Base-by-base conservation (phyloP, 2,797 vertebrate genomes). In the Hippopotamyrus pictus region DNA sequence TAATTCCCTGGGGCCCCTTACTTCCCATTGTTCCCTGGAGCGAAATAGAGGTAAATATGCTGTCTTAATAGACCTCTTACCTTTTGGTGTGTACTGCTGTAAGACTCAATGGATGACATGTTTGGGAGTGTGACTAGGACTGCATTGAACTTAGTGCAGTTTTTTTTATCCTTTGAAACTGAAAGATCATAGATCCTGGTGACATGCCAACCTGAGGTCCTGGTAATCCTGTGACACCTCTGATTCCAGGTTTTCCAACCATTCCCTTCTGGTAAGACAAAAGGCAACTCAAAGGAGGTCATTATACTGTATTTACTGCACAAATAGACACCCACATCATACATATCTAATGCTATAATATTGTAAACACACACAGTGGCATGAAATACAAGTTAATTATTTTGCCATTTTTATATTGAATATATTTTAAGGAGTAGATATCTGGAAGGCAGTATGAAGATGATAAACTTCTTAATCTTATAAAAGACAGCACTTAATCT, bases 1-100 rank as follows among this genome's bases (percentile, higher is more conserved):
- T 82, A 5, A 89, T 88, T 9, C 97, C 97, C 2, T 90, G 90
- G 1, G 57, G 91, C 0, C 97, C 97, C 14, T 0, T 62, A 50
- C 83, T 89, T 79, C 97, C 97, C 0, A n/a, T 87, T 2, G 89
- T 51, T 9, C 97, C 97, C 97, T 98, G 90, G 0, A 84, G 48
- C 17, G 44, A 82, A 59, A 85, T 46, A 46, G 7, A 50, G 22
- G 22, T 51, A 25, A 85, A 29, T 9, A 29, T 5, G 11, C 33
- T 76, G 1, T 76, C 22, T 84, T 84, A 84, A 50, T 14, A 51
- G 22, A 9, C n/a, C 48, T 85, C 44, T 29, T 48, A 84, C 0
- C 0, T 50, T 41, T 79, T 79, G 1, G 48, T 53, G n/a, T 85
- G 12, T 51, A 29, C 46, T 85, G 48, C 25, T 12, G 11, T 48